A percentile compares a stretch with the other conserved stretches of the same genome.
phyloP scores from a whole-genome alignment of 1,140 invertebrate genomes.

The Cydia fagiglandana region DNA sequence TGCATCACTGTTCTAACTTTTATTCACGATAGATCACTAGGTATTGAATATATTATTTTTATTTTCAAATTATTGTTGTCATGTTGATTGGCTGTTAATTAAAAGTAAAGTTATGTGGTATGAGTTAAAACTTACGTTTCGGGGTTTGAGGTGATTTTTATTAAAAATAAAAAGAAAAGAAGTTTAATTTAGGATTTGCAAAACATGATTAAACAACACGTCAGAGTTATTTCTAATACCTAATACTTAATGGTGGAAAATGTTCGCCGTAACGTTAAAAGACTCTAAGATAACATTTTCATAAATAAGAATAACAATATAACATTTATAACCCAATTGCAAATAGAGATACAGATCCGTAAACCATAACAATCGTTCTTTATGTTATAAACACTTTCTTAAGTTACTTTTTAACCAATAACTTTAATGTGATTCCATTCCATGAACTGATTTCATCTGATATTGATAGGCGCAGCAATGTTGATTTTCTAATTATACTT shows the following conservation, averaged over 20 bases:
- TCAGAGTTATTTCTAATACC: too few species aligned
- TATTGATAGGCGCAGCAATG: background rate
- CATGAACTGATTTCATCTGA: background rate
- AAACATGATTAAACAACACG: too few species aligned
- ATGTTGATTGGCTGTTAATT: background rate
- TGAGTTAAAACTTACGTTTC: background rate
- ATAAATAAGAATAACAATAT: too few species aligned
- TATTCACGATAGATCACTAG: too few species aligned
- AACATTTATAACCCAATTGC: background rate
- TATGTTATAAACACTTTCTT: background rate
- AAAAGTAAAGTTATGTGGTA: background rate
- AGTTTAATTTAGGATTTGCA: too few species aligned
- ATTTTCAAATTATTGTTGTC: too few species aligned
- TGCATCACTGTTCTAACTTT: too few species aligned
- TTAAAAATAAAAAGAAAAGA: too few species aligned
- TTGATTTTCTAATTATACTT: background rate
- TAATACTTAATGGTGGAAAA: too few species aligned
- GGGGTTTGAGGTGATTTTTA: too few species aligned
- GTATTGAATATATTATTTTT: too few species aligned
- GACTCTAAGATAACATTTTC: background rate
- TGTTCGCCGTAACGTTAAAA: background rate
- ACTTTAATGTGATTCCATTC: background rate
- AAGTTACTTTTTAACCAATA: background rate
- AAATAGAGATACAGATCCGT: background rate
- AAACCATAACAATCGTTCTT: background rate